A percentile compares a stretch with the other conserved stretches of the same genome.
Evolutionary conservation across 92 coral and sea anemone genomes (phyloP).

Genomic region (Montipora capitata): DNA sequence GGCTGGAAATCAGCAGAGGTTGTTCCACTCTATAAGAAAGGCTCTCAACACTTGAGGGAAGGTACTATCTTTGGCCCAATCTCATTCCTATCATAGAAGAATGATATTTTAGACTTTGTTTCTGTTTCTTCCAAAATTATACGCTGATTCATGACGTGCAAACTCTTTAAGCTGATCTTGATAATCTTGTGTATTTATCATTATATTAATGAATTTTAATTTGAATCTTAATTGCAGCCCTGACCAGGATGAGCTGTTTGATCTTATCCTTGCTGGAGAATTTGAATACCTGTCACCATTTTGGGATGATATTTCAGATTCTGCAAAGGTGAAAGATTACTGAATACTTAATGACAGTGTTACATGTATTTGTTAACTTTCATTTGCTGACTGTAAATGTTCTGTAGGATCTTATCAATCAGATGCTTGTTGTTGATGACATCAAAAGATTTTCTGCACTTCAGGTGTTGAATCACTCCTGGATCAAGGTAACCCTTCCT

Average conservation of each 20-base stretch:
- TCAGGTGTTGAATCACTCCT: conserved; percentile 87
- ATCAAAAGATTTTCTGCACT: conserved; percentile 92
- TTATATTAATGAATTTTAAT: too few species aligned
- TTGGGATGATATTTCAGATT: conserved; percentile 95
- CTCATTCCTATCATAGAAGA: too few species aligned
- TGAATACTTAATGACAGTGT: background rate
- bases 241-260: conserved; percentile 97
- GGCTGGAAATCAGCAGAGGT: too few species aligned
- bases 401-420: conserved; percentile 89
- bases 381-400: too few species aligned
- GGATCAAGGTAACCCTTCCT: conserved; percentile 85
- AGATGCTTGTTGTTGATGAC: conserved; percentile 94
- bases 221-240: conserved; percentile 67
- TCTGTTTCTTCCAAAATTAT: too few species aligned
- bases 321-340: conserved; percentile 84
- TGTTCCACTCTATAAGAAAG: too few species aligned
- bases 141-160: too few species aligned
- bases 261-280: conserved; percentile 94
- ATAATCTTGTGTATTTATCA: too few species aligned
- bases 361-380: background rate
- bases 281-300: conserved; percentile 97
- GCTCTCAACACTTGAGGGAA: too few species aligned
- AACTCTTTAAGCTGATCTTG: too few species aligned
- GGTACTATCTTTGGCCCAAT: too few species aligned
- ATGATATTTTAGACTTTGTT: too few species aligned